Base-by-base conservation (phyloP, 1,140 invertebrate genomes). In the Drosophila pandora region DNA sequence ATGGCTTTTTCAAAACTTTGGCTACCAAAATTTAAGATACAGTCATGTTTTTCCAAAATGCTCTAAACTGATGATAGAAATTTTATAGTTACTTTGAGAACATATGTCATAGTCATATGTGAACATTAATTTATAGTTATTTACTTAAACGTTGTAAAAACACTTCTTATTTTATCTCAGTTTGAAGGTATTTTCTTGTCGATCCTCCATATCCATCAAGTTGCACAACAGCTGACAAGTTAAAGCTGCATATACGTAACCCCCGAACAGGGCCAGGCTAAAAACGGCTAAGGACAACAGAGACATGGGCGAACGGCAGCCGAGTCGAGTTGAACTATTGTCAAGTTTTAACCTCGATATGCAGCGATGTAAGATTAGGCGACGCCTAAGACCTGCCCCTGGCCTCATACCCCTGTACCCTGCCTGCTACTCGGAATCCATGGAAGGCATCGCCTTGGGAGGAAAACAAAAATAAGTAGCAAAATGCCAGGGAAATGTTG, bases 321-420 rank as follows among this genome's bases (percentile, higher is more conserved):
- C 75, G 77, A 82, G 83, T 88, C 72, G 76, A 79, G 83, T 88
- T 88, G 75, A 88, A 88, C 83, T 88, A 88, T 88, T 88, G 83
- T 88, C 83, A 88, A 88, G 83, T 83, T 76, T 75, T 88, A 88
- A 74, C 83, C 83, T 88, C 83, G 79, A 88, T 88, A 88, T 83
- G 84, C 83, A 88, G 72, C 83, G 71, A 79, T 79, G 83, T 87
- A 81, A 79, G 83, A 87, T 87, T 79, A 82, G 70, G 54, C 71
- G 56, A 65, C 77, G 39, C 59, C 59, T 73, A 53, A 73, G 37
- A 69, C 47, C n/a, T 25, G 30, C 41, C 58, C 43, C 23, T 13
- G 37, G 10, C 23, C n/a, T 21, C 54, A 69, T 47, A 5, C 25
- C 25, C 2, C 25, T 0, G 25, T 28, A 28, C 25, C 25, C 25